Base-by-base conservation (phyloP, 2,797 vertebrate species). In the Eutrigla gurnardus region DNA sequence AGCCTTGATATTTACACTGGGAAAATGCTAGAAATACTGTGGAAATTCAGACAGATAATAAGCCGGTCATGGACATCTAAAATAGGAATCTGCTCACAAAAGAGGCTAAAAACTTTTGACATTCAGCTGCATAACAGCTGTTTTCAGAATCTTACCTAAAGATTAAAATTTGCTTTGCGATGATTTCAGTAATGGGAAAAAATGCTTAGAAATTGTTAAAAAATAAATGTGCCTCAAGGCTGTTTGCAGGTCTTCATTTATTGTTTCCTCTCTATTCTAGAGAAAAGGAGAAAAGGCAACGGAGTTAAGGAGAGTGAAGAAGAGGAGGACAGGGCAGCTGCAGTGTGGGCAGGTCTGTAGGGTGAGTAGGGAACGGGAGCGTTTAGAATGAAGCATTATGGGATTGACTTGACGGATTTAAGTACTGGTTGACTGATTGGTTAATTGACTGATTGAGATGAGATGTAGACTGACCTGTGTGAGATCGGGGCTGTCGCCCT, bases 401-500 rank as follows among this genome's bases (percentile, higher is more conserved):
- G 90, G 91, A 92, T 86, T 86, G 90, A 93, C 78, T 89, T 76
- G 89, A 91, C 82, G 84, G 88, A 80, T 89, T 86, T 84, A 85
- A 73, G 86, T 82, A 89, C 81, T 91, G 87, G 86, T 88, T 87
- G 91, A 91, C 82, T 92, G 91, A 87, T 84, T 88, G 88, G 78
- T 89, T 92, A 89, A 91, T 88, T 88, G 92, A 91, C 91, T 91
- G 95, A 95, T 94, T 91, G 94, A 93, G 91, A 94, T 92, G 92
- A 95, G 92, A 94, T 90, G 92, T 91, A 87, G 93, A 98, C 97
- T 98, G 95, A 99, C 97, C 97, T 98, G 96, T 96, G 95, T 96
- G 94, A 99, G 95, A 96, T 97, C 95, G 90, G 97, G 97, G 96
- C 97, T 97, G 94, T 96, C 94, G 93, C 96, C 96, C 95, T 96